These are phyloP conservation scores for Acrocephalus scirpaceus DNA, from an alignment of 2,797 vertebrate species.

Conservation along the genomic window DNA sequence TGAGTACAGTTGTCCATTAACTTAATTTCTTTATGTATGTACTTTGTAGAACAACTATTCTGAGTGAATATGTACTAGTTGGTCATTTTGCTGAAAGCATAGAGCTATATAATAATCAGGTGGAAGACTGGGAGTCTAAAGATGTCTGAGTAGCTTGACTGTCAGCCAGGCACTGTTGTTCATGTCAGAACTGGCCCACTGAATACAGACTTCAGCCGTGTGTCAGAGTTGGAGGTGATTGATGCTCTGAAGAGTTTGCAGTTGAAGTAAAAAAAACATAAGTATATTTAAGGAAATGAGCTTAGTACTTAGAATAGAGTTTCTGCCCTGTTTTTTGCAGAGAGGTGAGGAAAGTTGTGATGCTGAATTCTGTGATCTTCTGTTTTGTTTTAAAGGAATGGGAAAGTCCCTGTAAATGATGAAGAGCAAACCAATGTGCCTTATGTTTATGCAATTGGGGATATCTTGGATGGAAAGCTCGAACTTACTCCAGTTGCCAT, in stretches of 20 bases:
- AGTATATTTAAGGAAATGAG: background rate
- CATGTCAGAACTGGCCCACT: background rate
- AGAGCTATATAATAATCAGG: background rate
- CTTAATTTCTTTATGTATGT: background rate
- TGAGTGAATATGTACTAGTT: background rate
- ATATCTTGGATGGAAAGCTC: conserved; percentile 92
- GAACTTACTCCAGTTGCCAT: conserved; percentile 96
- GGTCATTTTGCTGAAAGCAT: background rate
- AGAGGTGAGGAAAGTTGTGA: background rate
- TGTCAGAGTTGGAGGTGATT: background rate
- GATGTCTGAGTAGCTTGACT: background rate
- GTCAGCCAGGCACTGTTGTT: background rate
- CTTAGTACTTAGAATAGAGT: background rate
- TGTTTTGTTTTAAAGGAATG: conserved; percentile 79
- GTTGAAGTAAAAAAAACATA: background rate
- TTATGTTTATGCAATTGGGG: conserved; percentile 91
- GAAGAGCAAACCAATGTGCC: conserved; percentile 92
- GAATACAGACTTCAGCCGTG: background rate
- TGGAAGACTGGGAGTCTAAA: background rate
- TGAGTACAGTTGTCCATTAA: background rate
- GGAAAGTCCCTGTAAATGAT: conserved; percentile 91
- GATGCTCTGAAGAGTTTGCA: background rate
- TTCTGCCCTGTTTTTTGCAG: background rate
- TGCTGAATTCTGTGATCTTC: background rate
- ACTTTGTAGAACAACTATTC: background rate